Base-by-base conservation (phyloP, 2,888 invertebrate species). In the Aromia moschata region DNA sequence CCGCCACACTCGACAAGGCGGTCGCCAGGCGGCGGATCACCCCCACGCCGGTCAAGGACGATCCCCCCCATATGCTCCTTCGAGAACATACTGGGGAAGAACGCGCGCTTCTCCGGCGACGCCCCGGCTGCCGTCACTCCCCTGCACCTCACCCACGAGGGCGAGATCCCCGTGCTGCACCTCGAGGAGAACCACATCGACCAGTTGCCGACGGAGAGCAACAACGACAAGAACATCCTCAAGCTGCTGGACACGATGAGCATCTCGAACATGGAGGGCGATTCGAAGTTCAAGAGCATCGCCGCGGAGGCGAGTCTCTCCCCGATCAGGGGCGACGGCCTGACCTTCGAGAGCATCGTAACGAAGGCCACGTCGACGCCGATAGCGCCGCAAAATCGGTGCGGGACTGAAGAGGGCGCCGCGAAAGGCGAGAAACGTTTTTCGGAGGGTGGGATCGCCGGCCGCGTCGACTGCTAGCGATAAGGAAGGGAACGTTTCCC, bases 161-260 rank as follows among this genome's bases (percentile, higher is more conserved):
- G 65, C 3, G 64, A 68, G 15, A 70, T 68, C 14, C 68, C 70
- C 5, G 37, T 66, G 14, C 40, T 70, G 15, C 61, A 67, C 20
- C 51, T 67, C 15, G 66, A 66, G 53, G 68, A 68, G 31, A 60
- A 58, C 18, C 56, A 58, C 41, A 57, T 67, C 47, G 51, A 45
- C n/a, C 54, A 57, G 16, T 49, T 61, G 30, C 55, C 53, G 15
- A 60, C 40, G n/a, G 65, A 60, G 4, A 43, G 40, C 2, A 56
- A 61, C 20, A 59, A 55, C 33, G 65, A 67, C 41, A 60, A 43
- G 15, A 62, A 55, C 36, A 57, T 67, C 25, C 49, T 62, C 14
- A 65, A 55, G 14, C 53, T 67, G 5, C 44, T 67, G 14, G 67
- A 67, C 31, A 46, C 56, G 14, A 61, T 67, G 60, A 64, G 58